A percentile compares a stretch with the other conserved stretches of the same genome.
phyloP scores from a whole-genome alignment of 2,797 vertebrate genomes.

The Anguilla megastoma region DNA sequence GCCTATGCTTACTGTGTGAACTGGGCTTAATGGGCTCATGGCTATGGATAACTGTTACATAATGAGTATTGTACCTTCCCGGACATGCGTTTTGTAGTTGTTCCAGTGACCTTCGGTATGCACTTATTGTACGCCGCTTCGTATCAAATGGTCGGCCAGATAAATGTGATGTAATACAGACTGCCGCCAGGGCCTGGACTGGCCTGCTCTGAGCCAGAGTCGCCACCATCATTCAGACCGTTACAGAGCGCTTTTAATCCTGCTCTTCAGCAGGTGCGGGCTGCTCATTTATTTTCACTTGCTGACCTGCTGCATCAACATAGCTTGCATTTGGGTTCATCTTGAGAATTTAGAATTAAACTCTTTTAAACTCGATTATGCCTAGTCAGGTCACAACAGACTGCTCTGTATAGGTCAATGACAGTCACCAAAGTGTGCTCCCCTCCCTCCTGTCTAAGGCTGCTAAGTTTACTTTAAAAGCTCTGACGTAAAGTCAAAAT shows the following conservation, averaged over 20 bases:
- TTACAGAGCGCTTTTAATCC: conserved; percentile 34
- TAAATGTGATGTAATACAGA: too few relatives aligned
- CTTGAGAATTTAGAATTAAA: background rate
- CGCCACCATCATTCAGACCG: background rate
- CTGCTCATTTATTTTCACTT: background rate
- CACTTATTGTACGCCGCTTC: too few relatives aligned
- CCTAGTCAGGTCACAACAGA: background rate
- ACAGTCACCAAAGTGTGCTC: conserved; percentile 70
- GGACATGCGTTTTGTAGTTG: too few relatives aligned
- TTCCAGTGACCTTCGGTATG: too few relatives aligned
- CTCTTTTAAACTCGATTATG: background rate
- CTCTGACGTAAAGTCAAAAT: background rate
- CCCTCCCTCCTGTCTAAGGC: conserved; percentile 30
- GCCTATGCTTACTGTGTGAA: too few relatives aligned
- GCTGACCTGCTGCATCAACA: background rate
- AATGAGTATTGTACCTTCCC: too few relatives aligned
- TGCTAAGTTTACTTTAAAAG: background rate
- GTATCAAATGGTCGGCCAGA: too few relatives aligned
- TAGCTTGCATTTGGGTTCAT: background rate
- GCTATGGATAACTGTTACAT: too few relatives aligned
- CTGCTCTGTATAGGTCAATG: conserved; percentile 91
- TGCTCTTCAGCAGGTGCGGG: background rate
- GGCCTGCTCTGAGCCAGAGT: conserved; percentile 43
- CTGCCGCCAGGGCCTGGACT: conserved; percentile 44
- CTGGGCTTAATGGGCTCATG: too few relatives aligned